Percentiles rank a stretch among this genome's conserved stretches.
These are phyloP conservation scores for Upupa epops DNA, from an alignment of 2,113 vertebrate species.

Conservation along the genomic window DNA sequence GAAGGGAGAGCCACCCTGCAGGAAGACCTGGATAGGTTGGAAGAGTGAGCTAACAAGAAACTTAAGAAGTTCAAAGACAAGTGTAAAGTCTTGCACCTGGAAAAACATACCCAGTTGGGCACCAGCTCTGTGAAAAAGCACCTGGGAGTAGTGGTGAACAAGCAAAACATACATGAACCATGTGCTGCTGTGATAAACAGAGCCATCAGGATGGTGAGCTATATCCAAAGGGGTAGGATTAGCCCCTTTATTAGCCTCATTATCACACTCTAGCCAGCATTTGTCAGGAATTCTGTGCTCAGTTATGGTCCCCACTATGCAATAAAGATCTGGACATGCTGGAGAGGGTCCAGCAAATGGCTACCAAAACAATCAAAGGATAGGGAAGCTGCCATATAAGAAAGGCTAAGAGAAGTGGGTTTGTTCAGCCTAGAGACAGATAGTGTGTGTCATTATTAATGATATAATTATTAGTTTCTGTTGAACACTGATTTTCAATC, in stretches of 20 bases:
- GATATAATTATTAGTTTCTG: too few relatives aligned
- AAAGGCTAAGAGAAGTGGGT: not conserved
- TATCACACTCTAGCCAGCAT: not conserved
- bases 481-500: not conserved
- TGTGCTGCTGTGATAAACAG: not conserved
- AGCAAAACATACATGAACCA: not conserved
- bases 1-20: not conserved
- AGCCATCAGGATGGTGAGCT: not conserved
- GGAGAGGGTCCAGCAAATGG: not conserved
- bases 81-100: not conserved
- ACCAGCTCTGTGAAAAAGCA: not conserved
- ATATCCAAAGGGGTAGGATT: not conserved
- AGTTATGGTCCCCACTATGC: not conserved
- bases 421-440: not conserved
- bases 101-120: not conserved
- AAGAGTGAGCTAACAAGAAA: not conserved
- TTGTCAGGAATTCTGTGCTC: not conserved
- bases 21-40: not conserved
- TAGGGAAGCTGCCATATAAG: not conserved
- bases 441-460: not conserved
- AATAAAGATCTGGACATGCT: not conserved
- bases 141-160: not conserved
- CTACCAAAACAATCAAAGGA: not conserved
- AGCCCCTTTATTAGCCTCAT: not conserved
- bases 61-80: not conserved